Conservation (phyloP, 1,140 invertebrate genomes). For the Diploscapter pachys region DNA sequence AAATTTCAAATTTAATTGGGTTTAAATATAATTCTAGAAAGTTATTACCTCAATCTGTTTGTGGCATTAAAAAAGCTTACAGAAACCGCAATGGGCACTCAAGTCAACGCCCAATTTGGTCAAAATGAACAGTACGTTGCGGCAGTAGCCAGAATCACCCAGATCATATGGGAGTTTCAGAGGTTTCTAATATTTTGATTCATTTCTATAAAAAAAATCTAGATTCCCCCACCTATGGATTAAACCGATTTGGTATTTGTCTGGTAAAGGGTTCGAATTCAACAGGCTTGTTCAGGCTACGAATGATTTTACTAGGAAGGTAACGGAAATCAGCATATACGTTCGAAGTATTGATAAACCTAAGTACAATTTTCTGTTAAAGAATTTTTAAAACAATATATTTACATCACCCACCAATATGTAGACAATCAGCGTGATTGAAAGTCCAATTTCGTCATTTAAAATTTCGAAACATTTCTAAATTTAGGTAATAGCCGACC, state of each 20-base stretch:
- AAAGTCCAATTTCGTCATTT: constrained; percentile 1
- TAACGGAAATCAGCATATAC: too few relatives aligned
- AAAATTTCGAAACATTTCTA: constrained; percentile 9
- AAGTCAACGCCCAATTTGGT: constrained; percentile 70
- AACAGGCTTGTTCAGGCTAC: neutral
- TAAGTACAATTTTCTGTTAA: constrained; percentile 7
- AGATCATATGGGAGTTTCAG: constrained; percentile 40
- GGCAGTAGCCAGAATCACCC: constrained; percentile 68
- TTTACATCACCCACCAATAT: neutral
- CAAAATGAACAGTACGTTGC: constrained; percentile 72
- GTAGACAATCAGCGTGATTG: constrained; percentile 1
- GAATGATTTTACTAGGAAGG: neutral
- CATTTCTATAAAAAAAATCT: constrained; percentile 66
- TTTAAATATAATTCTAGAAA: neutral
- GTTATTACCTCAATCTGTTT: neutral
- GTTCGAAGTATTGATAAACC: neutral
- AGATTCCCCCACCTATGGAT: constrained; percentile 62
- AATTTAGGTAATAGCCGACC: constrained; percentile 7
- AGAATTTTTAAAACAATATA: neutral
- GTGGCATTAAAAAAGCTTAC: constrained; percentile 15
- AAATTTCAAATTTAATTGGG: neutral
- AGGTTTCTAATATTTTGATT: constrained; percentile 40
- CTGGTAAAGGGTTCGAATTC: neutral
- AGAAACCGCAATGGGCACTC: constrained; percentile 77
- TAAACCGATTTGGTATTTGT: neutral